Base-by-base conservation (phyloP, 92 coral and sea anemone species). In the Parazoanthus atlanticus region DNA sequence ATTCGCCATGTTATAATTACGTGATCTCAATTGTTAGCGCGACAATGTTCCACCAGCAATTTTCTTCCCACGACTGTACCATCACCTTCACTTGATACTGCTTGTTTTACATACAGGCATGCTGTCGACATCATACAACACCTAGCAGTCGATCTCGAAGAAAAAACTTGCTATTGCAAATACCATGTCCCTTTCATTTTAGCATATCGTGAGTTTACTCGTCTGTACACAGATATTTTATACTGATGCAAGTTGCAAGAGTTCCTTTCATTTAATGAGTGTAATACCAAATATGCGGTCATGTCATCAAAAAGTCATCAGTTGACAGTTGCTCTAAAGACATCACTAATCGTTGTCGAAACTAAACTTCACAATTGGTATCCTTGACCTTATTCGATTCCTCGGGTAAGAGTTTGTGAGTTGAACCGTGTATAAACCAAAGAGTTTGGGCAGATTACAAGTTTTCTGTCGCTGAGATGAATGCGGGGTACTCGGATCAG, bases 391-490 rank as follows among this genome's bases (percentile, higher is more conserved):
- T 7, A 81, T 5, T 8, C 72, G 73, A 30, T 34, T 81, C n/a
- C 12, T 71, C 34, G 95, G 97, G 79, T 93, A 95, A 36, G 98
- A 96, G 33, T 88, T 88, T 8, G 99, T 95, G 26, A 96, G 94
- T 79, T 96, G 99, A 69, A 92, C 96, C 21, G 96, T 93, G 84
- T 96, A 95, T 41, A 94, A 88, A 61, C 90, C 89, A 77, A 96
- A 96, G 21, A 96, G 88, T 69, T 90, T 90, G 1, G 99, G 98
- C 9, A 96, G 93, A 54, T 91, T 94, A 40, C 93, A 93, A 6
- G 97, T 88, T 75, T 86, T 89, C 64, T 85, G 72, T 36, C 92
- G 91, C 78, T 69, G 87, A 8, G 78, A 43, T 69, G 36, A 38
- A 69, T 41, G 87, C 41, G 87, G 78, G 19, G 65, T 70, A 74